Evolutionary conservation across 2,888 invertebrate species (phyloP).

Genomic region (Cheilosia urbana): DNA sequence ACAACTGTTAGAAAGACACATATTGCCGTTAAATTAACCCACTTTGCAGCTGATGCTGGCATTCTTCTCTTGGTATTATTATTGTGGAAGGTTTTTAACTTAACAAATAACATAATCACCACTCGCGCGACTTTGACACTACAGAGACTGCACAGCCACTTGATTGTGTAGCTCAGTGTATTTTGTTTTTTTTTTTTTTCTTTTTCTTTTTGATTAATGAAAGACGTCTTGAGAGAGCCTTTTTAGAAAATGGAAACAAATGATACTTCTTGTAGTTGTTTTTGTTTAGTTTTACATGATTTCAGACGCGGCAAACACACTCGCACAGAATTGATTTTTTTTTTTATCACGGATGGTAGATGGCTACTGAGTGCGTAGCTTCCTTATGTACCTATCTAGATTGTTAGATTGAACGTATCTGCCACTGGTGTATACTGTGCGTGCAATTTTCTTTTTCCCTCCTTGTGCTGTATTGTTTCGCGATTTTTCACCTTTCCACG

Average conservation of each 20-base stretch:
- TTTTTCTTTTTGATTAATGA: constrained; percentile 8
- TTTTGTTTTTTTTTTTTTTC: constrained; percentile 2
- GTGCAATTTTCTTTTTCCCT: constrained; percentile 58
- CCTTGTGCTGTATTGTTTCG: constrained; percentile 60
- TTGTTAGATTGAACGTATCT: constrained; percentile 66
- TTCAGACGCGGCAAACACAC: constrained; percentile 28
- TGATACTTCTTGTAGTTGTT: constrained; percentile 23
- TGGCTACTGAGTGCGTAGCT: constrained; percentile 59
- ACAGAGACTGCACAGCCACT: background rate
- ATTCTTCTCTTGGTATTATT: constrained; percentile 59
- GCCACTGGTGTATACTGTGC: constrained; percentile 50
- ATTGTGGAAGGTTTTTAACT: constrained; percentile 64
- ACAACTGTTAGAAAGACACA: constrained; percentile 69
- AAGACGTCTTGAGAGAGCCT: constrained; percentile 5
- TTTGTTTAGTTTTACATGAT: constrained; percentile 55
- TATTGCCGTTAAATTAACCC: constrained; percentile 75
- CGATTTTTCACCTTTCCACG: constrained; percentile 73
- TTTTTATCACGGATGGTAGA: constrained; percentile 47
- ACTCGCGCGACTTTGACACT: constrained; percentile 42
- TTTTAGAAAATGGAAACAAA: constrained; percentile 1
- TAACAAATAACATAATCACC: constrained; percentile 68
- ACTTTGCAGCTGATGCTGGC: constrained; percentile 64
- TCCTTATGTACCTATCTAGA: constrained; percentile 72
- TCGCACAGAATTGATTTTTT: constrained; percentile 57
- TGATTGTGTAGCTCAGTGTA: background rate